Evolutionary conservation across 2,797 vertebrate species (phyloP).

Genomic region (Sebastes taczanowskii): DNA sequence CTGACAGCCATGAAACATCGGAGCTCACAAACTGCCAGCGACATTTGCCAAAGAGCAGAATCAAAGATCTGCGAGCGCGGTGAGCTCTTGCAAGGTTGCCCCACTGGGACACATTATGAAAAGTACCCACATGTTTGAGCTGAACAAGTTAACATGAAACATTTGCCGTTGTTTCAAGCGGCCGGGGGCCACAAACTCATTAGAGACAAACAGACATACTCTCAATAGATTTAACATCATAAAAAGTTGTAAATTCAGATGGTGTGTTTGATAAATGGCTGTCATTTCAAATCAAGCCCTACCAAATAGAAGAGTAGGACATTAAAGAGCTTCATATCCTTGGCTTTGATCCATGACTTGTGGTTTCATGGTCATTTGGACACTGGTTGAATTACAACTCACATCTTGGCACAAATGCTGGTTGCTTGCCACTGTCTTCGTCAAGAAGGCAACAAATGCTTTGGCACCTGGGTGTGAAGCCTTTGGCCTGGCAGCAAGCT

Average conservation of each 20-base stretch:
- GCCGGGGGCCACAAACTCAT: conserved; percentile 47
- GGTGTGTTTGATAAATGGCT: conserved; percentile 32
- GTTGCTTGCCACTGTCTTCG: conserved; percentile 21
- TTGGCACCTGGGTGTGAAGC: conserved; percentile 55
- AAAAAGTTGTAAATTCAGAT: conserved; percentile 33
- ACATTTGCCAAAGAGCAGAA: conserved; percentile 57
- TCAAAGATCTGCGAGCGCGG: conserved; percentile 37
- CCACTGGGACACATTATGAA: conserved; percentile 28
- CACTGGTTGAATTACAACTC: conserved; percentile 32
- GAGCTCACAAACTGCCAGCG: conserved; percentile 18
- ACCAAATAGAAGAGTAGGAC: not conserved
- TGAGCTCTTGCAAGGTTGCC: conserved; percentile 21
- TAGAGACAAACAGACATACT: conserved; percentile 35
- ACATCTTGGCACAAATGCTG: conserved; percentile 18
- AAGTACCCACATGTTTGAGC: conserved; percentile 24
- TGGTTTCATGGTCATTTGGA: conserved; percentile 45
- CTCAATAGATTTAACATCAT: conserved; percentile 28
- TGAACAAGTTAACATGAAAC: conserved; percentile 64
- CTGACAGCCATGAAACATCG: conserved; percentile 62
- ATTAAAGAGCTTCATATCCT: conserved; percentile 13
- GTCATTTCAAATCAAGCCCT: conserved; percentile 30
- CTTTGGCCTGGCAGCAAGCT: conserved; percentile 39
- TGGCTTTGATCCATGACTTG: conserved; percentile 35
- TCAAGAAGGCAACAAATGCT: conserved; percentile 35
- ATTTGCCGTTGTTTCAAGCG: conserved; percentile 47